Percentiles rank a stretch among this genome's conserved stretches.
These are phyloP conservation scores for Priocnemis perturbator DNA, from an alignment of 2,888 invertebrate species.

Conservation along the genomic window DNA sequence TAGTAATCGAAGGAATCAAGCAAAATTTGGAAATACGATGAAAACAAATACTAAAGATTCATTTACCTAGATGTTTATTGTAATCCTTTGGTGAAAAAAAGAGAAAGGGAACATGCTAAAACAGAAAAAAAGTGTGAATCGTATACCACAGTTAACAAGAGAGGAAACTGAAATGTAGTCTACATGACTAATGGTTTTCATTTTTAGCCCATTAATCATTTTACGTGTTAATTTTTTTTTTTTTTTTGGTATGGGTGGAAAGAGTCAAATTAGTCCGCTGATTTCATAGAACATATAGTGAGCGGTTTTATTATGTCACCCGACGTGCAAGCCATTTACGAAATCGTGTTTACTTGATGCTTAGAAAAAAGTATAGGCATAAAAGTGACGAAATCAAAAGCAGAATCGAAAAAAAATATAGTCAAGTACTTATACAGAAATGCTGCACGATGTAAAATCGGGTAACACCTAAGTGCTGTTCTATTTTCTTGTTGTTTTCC, in stretches of 20 bases:
- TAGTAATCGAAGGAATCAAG: slow-evolving; percentile 73
- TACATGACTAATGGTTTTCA: slow-evolving; percentile 46
- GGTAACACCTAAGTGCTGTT: slow-evolving; percentile 59
- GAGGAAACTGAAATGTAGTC: slow-evolving; percentile 44
- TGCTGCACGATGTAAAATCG: slow-evolving; percentile 39
- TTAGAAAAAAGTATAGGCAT: slow-evolving; percentile 28
- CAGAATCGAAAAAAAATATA: slow-evolving; percentile 17
- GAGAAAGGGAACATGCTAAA: slow-evolving; percentile 41
- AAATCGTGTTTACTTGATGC: slow-evolving; percentile 19
- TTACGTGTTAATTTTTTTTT: slow-evolving; percentile 49
- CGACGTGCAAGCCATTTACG: slow-evolving; percentile 33
- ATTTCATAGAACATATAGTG: slow-evolving; percentile 52
- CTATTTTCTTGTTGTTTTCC: slow-evolving; percentile 70
- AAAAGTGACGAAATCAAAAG: slow-evolving; percentile 20
- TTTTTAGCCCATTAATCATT: slow-evolving; percentile 58
- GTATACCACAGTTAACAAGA: slow-evolving; percentile 54
- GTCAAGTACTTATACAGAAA: slow-evolving; percentile 33
- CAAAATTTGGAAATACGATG: slow-evolving; percentile 41
- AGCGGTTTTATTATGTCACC: slow-evolving; percentile 49
- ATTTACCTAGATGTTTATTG: slow-evolving; percentile 70
- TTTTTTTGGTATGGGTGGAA: too few relatives aligned
- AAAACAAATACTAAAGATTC: slow-evolving; percentile 63
- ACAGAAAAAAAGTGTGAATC: slow-evolving; percentile 54
- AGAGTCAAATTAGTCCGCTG: slow-evolving; percentile 49
- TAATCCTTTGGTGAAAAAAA: slow-evolving; percentile 56